Percentiles rank a stretch among this genome's conserved stretches.
These are phyloP conservation scores for Onychomys leucogaster DNA, from an alignment of 2,797 vertebrate species.

Conservation along the genomic window DNA sequence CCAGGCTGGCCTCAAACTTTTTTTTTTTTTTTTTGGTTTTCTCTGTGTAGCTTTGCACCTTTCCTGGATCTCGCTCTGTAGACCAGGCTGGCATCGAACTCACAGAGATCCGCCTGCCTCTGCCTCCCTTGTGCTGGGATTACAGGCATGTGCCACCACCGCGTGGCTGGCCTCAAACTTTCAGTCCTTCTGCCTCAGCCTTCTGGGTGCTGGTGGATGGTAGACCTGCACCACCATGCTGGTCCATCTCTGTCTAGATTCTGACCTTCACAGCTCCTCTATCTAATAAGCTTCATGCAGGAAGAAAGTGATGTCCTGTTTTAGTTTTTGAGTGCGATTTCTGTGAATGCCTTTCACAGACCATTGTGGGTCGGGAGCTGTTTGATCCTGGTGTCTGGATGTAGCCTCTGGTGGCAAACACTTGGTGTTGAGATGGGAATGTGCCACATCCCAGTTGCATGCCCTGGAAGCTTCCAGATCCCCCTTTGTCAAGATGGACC, in stretches of 20 bases:
- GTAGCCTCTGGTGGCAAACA: neutral
- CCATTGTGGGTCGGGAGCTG: accelerated
- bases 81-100: too few relatives aligned
- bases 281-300: neutral
- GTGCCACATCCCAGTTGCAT: neutral
- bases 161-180: neutral
- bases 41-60: too few relatives aligned
- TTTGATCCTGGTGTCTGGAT: neutral
- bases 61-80: too few relatives aligned
- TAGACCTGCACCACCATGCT: too few relatives aligned
- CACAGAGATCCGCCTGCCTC: too few relatives aligned
- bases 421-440: neutral
- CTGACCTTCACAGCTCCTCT: too few relatives aligned
- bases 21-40: too few relatives aligned
- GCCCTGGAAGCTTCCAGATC: neutral
- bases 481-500: accelerated
- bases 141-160: too few relatives aligned
- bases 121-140: too few relatives aligned
- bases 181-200: neutral
- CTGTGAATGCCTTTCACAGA: neutral
- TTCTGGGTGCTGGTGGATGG: neutral
- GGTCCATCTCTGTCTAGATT: neutral
- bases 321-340: neutral
- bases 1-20: neutral
- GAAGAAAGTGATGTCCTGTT: neutral